These are phyloP conservation scores for Leptodactylus fallax DNA, from an alignment of 2,797 vertebrate genomes.

Conservation along the genomic window DNA sequence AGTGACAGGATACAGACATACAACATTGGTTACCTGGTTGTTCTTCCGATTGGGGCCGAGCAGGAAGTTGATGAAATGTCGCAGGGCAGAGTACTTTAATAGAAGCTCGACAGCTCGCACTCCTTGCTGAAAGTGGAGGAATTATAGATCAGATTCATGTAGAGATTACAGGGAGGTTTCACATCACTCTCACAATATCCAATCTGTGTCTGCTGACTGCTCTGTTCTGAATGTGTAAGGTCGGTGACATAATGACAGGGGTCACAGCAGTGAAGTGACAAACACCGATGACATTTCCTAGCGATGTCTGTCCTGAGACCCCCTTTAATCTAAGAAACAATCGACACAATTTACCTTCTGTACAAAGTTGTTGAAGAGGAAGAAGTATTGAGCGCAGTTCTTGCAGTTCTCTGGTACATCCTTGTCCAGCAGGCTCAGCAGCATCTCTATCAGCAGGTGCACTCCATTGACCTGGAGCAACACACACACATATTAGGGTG, in stretches of 20 bases:
- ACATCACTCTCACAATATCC: too few relatives aligned
- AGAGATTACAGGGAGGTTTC: too few relatives aligned
- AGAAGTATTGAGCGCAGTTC: slow-evolving; percentile 97
- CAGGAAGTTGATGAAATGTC: slow-evolving; percentile 93
- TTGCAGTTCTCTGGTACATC: slow-evolving; percentile 98
- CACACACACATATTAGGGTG: neutral
- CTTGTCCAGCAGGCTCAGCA: slow-evolving; percentile 95
- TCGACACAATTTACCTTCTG: slow-evolving; percentile 86
- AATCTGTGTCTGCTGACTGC: too few relatives aligned
- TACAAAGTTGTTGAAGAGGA: slow-evolving; percentile 95
- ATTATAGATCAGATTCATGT: neutral
- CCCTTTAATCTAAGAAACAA: neutral
- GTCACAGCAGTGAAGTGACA: too few relatives aligned
- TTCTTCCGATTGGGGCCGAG: slow-evolving; percentile 90
- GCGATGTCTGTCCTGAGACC: too few relatives aligned
- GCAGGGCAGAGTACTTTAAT: slow-evolving; percentile 90
- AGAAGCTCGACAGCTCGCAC: slow-evolving; percentile 88
- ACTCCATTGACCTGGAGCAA: slow-evolving; percentile 80
- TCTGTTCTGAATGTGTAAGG: too few relatives aligned
- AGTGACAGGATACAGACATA: neutral
- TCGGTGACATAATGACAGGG: too few relatives aligned
- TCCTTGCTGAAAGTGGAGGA: slow-evolving; percentile 79
- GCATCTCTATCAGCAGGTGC: slow-evolving; percentile 86
- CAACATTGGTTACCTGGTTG: slow-evolving; percentile 86
- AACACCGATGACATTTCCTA: too few relatives aligned